Evolutionary conservation across 2,888 invertebrate genomes (phyloP).

Genomic region (Cyclophora albipunctata): DNA sequence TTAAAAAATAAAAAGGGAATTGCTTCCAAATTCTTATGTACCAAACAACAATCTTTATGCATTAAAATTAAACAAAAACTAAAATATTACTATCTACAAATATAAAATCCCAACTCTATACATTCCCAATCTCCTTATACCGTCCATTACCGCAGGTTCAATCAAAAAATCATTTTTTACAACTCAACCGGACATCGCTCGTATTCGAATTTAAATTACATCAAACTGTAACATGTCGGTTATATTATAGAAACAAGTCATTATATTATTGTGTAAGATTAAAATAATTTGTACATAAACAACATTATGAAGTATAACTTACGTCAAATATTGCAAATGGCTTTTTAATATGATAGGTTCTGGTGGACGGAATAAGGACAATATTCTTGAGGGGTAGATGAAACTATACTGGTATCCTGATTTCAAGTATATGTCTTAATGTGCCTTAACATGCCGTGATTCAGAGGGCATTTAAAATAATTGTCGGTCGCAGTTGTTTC

Average conservation of each 20-base stretch:
- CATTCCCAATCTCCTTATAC: conserved; percentile 34
- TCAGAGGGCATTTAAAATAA: too few relatives aligned
- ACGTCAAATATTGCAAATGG: conserved; percentile 17
- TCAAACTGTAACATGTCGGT: conserved; percentile 18
- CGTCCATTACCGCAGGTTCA: conserved; percentile 62
- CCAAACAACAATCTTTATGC: too few relatives aligned
- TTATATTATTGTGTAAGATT: conserved; percentile 12
- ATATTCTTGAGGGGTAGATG: neutral
- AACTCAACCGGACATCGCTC: conserved; percentile 65
- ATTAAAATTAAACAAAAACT: too few relatives aligned
- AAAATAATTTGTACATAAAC: conserved; percentile 3
- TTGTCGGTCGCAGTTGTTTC: too few relatives aligned
- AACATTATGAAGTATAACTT: neutral
- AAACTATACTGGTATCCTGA: too few relatives aligned
- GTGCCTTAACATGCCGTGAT: too few relatives aligned
- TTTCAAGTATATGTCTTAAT: too few relatives aligned
- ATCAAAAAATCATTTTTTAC: conserved; percentile 75
- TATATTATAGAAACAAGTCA: neutral
- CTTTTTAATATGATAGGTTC: conserved; percentile 19
- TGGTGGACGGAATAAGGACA: conserved; percentile 6
- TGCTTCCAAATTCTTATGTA: too few relatives aligned
- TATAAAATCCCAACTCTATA: conserved; percentile 36
- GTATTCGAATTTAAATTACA: conserved; percentile 58
- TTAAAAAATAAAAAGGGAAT: too few relatives aligned
- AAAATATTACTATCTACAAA: too few relatives aligned